Conservation (phyloP, 2,888 invertebrate genomes). For the Lasioglossum malachurum region DNA sequence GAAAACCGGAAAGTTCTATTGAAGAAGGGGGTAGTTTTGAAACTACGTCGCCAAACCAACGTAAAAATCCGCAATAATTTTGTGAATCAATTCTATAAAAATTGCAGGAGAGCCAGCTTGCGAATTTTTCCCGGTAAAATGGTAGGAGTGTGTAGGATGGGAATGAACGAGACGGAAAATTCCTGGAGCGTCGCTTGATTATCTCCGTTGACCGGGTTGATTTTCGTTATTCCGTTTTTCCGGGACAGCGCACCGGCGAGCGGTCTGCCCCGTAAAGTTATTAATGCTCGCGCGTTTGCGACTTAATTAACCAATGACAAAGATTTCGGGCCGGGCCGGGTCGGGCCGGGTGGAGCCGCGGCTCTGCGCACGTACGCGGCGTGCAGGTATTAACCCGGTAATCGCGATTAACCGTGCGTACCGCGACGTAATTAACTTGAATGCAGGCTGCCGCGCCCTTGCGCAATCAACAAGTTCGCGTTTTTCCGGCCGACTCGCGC, state of each 20-base stretch:
- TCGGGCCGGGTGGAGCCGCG: background rate
- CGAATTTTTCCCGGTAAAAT: background rate
- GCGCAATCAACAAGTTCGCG: constrained; percentile 66
- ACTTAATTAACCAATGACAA: constrained; percentile 67
- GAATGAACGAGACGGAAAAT: constrained; percentile 13
- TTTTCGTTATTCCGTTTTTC: constrained; percentile 7
- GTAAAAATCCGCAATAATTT: too few species aligned
- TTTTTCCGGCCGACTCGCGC: constrained; percentile 29
- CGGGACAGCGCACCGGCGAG: constrained; percentile 15
- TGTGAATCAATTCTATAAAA: background rate
- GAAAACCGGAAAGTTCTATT: too few species aligned
- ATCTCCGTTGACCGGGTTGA: constrained; percentile 5
- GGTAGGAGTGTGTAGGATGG: background rate
- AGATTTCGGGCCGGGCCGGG: constrained; percentile 50
- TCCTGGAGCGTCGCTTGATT: background rate
- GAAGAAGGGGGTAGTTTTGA: too few species aligned
- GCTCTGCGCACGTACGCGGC: background rate
- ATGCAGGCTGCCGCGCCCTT: constrained; percentile 47
- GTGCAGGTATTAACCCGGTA: constrained; percentile 1
- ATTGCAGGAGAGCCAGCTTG: background rate
- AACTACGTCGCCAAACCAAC: too few species aligned
- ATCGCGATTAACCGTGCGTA: constrained; percentile 60
- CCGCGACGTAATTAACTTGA: constrained; percentile 67
- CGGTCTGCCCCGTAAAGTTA: constrained; percentile 48
- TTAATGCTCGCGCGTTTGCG: constrained; percentile 51